Evolutionary conservation across 2,113 vertebrate species (phyloP).

Genomic region (Oreochromis spilurus): DNA sequence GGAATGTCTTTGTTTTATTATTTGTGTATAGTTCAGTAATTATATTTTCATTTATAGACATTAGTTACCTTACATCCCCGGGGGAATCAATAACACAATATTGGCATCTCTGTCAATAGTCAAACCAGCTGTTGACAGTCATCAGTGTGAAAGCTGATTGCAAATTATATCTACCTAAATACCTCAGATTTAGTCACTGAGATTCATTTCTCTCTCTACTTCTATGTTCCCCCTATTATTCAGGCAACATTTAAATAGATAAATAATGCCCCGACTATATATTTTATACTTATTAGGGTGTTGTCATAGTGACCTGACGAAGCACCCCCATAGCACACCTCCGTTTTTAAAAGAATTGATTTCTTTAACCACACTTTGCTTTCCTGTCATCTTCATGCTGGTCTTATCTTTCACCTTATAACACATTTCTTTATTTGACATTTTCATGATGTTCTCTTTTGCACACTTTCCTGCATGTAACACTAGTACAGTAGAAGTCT

Average conservation of each 20-base stretch:
- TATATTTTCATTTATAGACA: background rate
- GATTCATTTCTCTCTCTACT: background rate
- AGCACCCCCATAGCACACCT: background rate
- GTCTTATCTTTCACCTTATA: background rate
- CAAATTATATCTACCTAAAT: background rate
- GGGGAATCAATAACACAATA: background rate
- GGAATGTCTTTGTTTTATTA: background rate
- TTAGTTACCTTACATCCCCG: background rate
- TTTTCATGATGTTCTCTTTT: background rate
- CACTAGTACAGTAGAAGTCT: background rate
- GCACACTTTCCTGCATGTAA: background rate
- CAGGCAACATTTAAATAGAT: background rate
- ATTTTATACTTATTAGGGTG: background rate
- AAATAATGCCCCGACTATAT: background rate
- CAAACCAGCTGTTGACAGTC: background rate
- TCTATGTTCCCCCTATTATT: background rate
- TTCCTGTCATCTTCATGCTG: background rate
- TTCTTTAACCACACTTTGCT: background rate
- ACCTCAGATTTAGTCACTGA: background rate
- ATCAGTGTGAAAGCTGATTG: background rate
- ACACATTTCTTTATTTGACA: background rate
- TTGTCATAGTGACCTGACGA: background rate
- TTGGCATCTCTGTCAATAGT: background rate
- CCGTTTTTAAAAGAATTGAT: fast-evolving
- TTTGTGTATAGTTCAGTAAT: background rate